Base-by-base conservation (phyloP, 2,797 vertebrate species). In the Thunnus albacares region DNA sequence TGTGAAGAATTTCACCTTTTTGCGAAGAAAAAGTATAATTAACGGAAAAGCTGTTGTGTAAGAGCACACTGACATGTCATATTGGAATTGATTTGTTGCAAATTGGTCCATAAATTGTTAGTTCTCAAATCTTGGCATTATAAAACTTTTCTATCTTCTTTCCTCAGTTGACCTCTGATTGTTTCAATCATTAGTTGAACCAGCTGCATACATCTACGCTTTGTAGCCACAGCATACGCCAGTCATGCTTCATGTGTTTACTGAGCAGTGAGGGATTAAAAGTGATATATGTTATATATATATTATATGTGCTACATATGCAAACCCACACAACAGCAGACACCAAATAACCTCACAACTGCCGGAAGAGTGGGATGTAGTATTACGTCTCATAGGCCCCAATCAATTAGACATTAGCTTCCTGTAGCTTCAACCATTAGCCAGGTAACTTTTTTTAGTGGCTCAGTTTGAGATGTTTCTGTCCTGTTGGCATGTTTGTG, bases 101-200 rank as follows among this genome's bases (percentile, higher is more conserved):
- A 55, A 59, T 3, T 1, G 24, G 9, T 30, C 63, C 52, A 18
- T 68, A 52, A 17, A 47, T 17, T 60, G n/a, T 26, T 41, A 13
- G 3, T 57, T 68, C 14, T 62, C 5, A 61, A 43, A 70, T 49
- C 24, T 45, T 38, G 15, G 35, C 33, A 24, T 56, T 35, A 15
- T 62, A 43, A 41, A 62, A 35, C 11, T 9, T 30, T 26, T 18
- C 24, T 51, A 20, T 79, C 45, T 55, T 79, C 52, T 59, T 15
- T n/a, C 59, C 67, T 43, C 35, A 56, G 30, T 28, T 71, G 24
- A 51, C 43, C 26, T 71, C 14, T 33, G 58, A 65, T 20, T 24
- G 20, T 75, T 60, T 58, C 24, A 26, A 11, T 89, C 57, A 80
- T 89, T 83, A 82, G 53, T 69, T 43, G 52, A 17, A 52, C 47